Base-by-base conservation (phyloP, 1,140 invertebrate genomes). In the Tetramorium alpestre region DNA sequence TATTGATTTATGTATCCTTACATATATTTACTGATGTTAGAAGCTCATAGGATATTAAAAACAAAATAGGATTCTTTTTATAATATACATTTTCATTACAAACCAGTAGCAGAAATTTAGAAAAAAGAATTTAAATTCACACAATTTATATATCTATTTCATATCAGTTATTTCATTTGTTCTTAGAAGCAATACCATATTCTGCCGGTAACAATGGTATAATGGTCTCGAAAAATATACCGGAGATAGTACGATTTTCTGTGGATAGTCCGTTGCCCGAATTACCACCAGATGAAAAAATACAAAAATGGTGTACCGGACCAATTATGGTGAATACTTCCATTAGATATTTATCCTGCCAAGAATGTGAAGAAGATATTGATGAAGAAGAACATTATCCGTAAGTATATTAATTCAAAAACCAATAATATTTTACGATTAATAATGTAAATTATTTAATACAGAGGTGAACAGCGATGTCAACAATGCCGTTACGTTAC, bases 401-500 rank as follows among this genome's bases (percentile, higher is more conserved):
- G 97, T 97, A 95, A 96, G 96, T 49, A 60, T 41, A 47, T 25
- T 10, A 18, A 60, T 54, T 67, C 4, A 38, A 33, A 25, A 56
- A 47, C 5, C 13, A 51, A 44, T 8, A 41, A n/a, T 81, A n/a
- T 81, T 11, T 25, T 28, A 7, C 13, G 3, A 18, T 38, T 38
- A 58, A 80, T 82, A 64, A 82, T 41, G 64, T 49, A 67, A 49
- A 60, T 60, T 89, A 67, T 86, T 73, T 86, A 90, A 22, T 93
- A 87, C 93, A 98, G 97, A 1, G 97, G 97, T 0, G 96, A 96
- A 92, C 96, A 97, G 87, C 96, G 95, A 81, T 98, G 98, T 93
- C 96, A 96, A 60, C 97, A 97, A 85, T 98, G 98, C 91, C 96
- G 97, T 86, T 98, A 97, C 92, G 96, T 96, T 67, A 98, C 97